Evolutionary conservation across 1,140 invertebrate genomes (phyloP).

Genomic region (Rhagoletis pomonella): DNA sequence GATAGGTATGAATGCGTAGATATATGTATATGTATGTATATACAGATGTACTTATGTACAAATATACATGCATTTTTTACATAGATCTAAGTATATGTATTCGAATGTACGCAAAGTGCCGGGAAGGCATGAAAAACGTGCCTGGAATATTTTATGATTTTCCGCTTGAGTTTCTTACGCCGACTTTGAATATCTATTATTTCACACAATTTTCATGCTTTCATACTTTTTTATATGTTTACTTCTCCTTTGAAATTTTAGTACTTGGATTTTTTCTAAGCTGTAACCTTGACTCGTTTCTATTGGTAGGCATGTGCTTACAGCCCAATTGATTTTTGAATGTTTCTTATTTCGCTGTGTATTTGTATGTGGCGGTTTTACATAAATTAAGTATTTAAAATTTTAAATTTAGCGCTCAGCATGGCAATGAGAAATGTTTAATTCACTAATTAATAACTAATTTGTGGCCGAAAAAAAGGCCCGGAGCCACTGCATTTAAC

Average conservation of each 20-base stretch:
- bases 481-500: background rate
- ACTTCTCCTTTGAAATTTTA: background rate
- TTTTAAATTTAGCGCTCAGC: background rate
- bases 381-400: constrained; percentile 13
- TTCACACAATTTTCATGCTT: background rate
- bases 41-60: too few species aligned
- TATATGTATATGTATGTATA: too few species aligned
- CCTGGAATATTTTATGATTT: background rate
- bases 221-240: background rate
- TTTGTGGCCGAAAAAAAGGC: constrained; percentile 16
- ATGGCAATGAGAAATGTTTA: constrained; percentile 35
- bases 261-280: background rate
- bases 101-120: background rate
- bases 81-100: too few species aligned
- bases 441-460: constrained; percentile 31
- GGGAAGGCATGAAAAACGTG: constrained; percentile 25
- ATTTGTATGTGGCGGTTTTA: too few species aligned
- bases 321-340: background rate
- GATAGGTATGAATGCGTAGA: too few species aligned
- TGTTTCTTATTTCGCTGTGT: background rate
- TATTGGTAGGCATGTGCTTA: background rate
- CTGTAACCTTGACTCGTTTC: constrained; percentile 28
- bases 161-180: background rate
- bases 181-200: too few species aligned
- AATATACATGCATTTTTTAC: too few species aligned